phyloP scores from a whole-genome alignment of 2,797 vertebrate species.

The Acanthopagrus latus region DNA sequence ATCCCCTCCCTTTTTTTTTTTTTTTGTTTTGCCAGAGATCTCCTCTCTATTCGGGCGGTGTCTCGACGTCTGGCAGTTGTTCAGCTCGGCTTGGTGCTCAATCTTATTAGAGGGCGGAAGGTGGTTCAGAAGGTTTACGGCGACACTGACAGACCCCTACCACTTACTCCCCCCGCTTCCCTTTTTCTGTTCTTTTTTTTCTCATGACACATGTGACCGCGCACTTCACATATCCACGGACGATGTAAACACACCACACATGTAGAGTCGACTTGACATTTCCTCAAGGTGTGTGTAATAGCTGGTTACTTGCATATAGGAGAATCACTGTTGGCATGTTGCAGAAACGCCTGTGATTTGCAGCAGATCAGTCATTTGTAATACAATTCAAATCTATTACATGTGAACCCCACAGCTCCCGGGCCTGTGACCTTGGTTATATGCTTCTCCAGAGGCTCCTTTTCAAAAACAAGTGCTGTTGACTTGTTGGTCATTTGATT shows the following conservation, averaged over 20 bases:
- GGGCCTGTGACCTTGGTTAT: conserved; percentile 73
- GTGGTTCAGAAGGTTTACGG: conserved; percentile 70
- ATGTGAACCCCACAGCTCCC: conserved; percentile 53
- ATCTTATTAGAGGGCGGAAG: conserved; percentile 78
- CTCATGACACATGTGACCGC: conserved; percentile 41
- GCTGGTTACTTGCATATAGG: conserved; percentile 65
- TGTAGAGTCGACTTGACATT: conserved; percentile 58
- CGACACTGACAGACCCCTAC: conserved; percentile 69
- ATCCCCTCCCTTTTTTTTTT: conserved; percentile 1
- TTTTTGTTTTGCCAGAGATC: conserved; percentile 26
- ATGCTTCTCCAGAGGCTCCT: conserved; percentile 68
- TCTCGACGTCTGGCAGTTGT: conserved; percentile 75
- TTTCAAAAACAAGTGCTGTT: conserved; percentile 77
- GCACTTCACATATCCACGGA: conserved; percentile 49
- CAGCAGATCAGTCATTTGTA: conserved; percentile 76
- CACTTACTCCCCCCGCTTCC: conserved; percentile 32
- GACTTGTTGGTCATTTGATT: conserved; percentile 79
- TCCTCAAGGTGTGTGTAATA: conserved; percentile 75
- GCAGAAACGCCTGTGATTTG: conserved; percentile 62
- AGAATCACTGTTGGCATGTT: conserved; percentile 66
- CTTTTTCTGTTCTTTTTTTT: conserved; percentile 1
- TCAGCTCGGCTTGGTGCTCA: conserved; percentile 76
- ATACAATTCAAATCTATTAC: conserved; percentile 78
- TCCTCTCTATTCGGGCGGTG: conserved; percentile 69
- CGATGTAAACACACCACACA: conserved; percentile 41